Conservation (phyloP, 2,888 invertebrate genomes). For the Mesopsocus fuscifrons region DNA sequence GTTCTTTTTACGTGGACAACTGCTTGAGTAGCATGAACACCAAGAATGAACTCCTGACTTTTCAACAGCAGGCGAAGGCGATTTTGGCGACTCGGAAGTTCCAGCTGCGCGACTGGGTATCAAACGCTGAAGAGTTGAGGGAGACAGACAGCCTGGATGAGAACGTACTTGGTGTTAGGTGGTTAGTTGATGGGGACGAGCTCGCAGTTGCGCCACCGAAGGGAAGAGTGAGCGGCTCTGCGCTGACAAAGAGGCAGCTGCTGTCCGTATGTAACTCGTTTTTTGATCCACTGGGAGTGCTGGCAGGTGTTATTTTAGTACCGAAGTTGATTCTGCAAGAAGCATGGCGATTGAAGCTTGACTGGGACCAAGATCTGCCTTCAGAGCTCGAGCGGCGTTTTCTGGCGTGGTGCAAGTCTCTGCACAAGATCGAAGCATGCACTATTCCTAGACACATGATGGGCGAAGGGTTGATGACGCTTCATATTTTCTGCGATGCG, state of each 20-base stretch:
- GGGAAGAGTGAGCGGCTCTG: no score
- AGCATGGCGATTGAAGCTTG: background rate
- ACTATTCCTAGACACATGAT: no score
- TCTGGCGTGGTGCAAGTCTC: no score
- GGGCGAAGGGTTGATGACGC: no score
- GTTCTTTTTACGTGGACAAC: constrained; percentile 10
- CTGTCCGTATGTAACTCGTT: background rate
- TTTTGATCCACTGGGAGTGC: background rate
- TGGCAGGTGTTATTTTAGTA: background rate
- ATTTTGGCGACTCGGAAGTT: constrained; percentile 10
- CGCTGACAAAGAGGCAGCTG: background rate
- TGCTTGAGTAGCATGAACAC: background rate
- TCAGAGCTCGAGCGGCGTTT: constrained; percentile 6
- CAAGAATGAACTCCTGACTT: background rate
- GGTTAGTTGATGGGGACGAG: background rate
- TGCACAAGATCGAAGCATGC: no score
- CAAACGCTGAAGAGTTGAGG: background rate
- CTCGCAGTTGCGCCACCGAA: background rate
- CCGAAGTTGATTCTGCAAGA: background rate
- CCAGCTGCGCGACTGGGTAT: constrained; percentile 9
- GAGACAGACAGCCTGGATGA: no score
- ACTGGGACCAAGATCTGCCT: constrained; percentile 13
- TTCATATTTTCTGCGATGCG: no score
- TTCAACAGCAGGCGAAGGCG: background rate
- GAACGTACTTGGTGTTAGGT: background rate